Evolutionary conservation across 1,140 invertebrate species (phyloP), one percentile per base, ranked within the genome.

Genomic region (Lepeophtheirus salmonis): DNA sequence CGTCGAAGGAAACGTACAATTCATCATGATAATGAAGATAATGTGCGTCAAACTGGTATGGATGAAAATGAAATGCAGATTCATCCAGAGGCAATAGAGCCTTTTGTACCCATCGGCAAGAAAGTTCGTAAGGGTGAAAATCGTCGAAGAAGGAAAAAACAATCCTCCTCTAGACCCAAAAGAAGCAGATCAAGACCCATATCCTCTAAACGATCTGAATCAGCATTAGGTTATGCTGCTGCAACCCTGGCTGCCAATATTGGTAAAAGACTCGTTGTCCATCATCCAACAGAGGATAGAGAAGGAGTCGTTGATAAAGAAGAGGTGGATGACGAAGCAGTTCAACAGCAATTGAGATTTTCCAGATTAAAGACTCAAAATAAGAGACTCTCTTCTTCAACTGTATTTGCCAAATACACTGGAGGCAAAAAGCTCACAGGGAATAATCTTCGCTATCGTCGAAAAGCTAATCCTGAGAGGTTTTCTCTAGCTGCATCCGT

Each of bases 31-130:
- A 20, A 55, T 10, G 59, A 61, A 18, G 23, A 20, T 20, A 21
- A 14, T 16, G 17, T 14, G 2, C 17, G 13, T 2, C 23, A 14
- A 24, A 50, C 26, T n/a, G 41, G 41, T 4, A 16, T 23, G 4
- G 21, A 13, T 10, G 48, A 54, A n/a, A 50, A 56, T 18, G 50
- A 53, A 16, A 24, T 54, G n/a, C 48, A 54, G 17, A 24, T 61
- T 12, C 59, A 61, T 61, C 59, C 59, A 2, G 50, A 48, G 13
- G 49, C 59, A 12, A 25, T 61, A 17, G 49, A 61, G 50, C 18
- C 50, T 1, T 21, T 22, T 4, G 49, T 61, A 13, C 59, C 59
- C 2, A 21, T 61, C 21, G 21, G 48, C 12, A 50, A 50, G 20
- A 56, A 61, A 55, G 22, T 54, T 2, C 22, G 49, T 13, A 61